A percentile compares a stretch with the other conserved stretches of the same genome.
Evolutionary conservation across 2,113 vertebrate genomes (phyloP).

Genomic region (Maccullochella peelii): DNA sequence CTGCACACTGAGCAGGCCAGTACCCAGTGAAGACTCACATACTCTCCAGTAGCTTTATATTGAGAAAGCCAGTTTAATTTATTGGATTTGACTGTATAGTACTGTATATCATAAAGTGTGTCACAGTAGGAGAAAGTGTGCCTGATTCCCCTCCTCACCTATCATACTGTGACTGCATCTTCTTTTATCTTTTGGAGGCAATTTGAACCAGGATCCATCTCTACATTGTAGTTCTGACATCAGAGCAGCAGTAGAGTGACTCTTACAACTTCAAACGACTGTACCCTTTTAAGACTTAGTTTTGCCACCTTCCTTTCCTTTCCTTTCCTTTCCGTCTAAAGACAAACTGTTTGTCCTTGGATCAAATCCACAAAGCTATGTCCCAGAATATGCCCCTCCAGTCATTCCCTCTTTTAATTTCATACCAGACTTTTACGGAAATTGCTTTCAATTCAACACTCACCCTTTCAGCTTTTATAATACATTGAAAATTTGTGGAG

Average conservation of each 20-base stretch:
- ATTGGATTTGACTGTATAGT: conserved; percentile 31
- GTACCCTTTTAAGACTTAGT: neutral
- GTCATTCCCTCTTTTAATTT: conserved; percentile 67
- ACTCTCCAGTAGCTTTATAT: conserved; percentile 6
- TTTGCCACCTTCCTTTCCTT: neutral
- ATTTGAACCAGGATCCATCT: conserved; percentile 14
- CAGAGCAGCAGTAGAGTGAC: neutral
- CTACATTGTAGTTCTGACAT: conserved; percentile 26
- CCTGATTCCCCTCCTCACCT: conserved; percentile 38
- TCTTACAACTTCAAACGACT: conserved; percentile 15
- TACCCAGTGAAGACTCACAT: conserved; percentile 6
- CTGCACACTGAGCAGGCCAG: conserved; percentile 15
- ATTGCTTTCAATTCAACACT: conserved; percentile 64
- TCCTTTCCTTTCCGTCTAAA: conserved; percentile 9
- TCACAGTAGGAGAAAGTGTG: conserved; percentile 22
- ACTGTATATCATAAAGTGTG: conserved; percentile 29
- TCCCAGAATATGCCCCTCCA: conserved; percentile 52
- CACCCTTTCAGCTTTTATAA: conserved; percentile 65
- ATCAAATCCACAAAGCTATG: conserved; percentile 44
- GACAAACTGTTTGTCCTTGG: conserved; percentile 52
- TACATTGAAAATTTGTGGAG: conserved; percentile 52
- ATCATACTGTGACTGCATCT: conserved; percentile 22
- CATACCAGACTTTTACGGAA: conserved; percentile 60
- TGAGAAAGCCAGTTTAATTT: conserved; percentile 30
- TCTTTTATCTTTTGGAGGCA: conserved; percentile 40